Base-by-base conservation (phyloP, 2,888 invertebrate species). In the Pantelozetes paolii region DNA sequence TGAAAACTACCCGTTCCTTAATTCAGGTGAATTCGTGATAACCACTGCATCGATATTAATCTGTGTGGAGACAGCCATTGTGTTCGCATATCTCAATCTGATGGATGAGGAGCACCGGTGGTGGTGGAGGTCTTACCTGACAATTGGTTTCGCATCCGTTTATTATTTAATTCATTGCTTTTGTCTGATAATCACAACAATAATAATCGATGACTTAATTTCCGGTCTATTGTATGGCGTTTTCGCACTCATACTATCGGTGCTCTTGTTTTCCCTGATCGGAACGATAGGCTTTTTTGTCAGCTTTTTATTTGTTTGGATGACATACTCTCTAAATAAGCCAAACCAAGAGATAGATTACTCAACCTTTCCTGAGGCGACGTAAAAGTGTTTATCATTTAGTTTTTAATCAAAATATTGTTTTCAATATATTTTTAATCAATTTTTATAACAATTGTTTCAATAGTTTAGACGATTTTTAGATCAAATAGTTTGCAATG, bases 341-440 rank as follows among this genome's bases (percentile, higher is more conserved):
- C 54, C 72, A 3, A 57, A 23, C 36, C 13, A 57, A 20, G 71
- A 71, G 9, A 72, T 72, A 8, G 57, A 72, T 59, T 72, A 72
- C 20, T 54, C 72, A 8, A 59, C 57, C 2, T 72, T 72, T 32
- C 72, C 50, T 1, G 82, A 82, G 72, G 59, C 69, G 2, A 57
- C 57, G 3, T 57, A 15, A 57, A 18, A n/a, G n/a, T n/a, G n/a
- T n/a, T n/a, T n/a, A n/a, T n/a, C n/a, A n/a, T n/a, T n/a, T n/a
- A n/a, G n/a, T n/a, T n/a, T n/a, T n/a, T n/a, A n/a, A n/a, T n/a
- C n/a, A n/a, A n/a, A n/a, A n/a, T n/a, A n/a, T n/a, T n/a, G n/a
- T n/a, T n/a, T n/a, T n/a, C n/a, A n/a, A n/a, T n/a, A n/a, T n/a
- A n/a, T n/a, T n/a, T n/a, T n/a, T n/a, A n/a, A n/a, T n/a, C n/a